Base-by-base conservation (phyloP, 2,113 vertebrate species). In the Dromiciops gliroides region DNA sequence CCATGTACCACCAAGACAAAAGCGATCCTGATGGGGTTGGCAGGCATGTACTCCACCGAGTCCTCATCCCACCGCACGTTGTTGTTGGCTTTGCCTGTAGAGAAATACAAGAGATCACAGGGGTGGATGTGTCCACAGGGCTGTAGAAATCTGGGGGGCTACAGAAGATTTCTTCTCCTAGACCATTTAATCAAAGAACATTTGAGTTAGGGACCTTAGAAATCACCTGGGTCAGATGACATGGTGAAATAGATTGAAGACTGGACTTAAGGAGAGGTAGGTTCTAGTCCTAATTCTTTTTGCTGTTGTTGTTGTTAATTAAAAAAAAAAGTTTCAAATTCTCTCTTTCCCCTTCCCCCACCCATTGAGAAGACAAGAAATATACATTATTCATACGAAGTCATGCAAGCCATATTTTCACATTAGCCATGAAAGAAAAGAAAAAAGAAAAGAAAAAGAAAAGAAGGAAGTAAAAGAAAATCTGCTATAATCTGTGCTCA, bases 31-130 rank as follows among this genome's bases (percentile, higher is more conserved):
- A 99, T 99, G 0, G 99, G 99, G 96, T 99, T 99, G 22, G 98
- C 96, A 2, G 99, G 99, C 97, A 99, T 97, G 91, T 98, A 99
- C 92, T 99, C 99, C 95, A 99, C 98, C 0, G 99, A 99, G 97
- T 99, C 99, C 95, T 99, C 99, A 49, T 99, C 99, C 99, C 99
- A 99, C 97, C 99, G 99, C 3, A 99, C 97, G 44, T 99, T 99
- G 96, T 98, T 99, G 95, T 98, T 99, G 96, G 99, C 99, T 98
- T 99, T 99, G 96, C 99, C 99, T 99, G 98, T 96, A 97, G 24
- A 24, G 97, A 97, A 97, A 98, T 92, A 92, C 48, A 9, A 92
- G 50, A 96, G 52, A 91, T 19, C 50, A 90, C 11, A 67, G 83
- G 90, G 88, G 48, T 48, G 91, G 90, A 90, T 8, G 25, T 90